Evolutionary conservation across 2,888 invertebrate species (phyloP).

Genomic region (Formica aserva): DNA sequence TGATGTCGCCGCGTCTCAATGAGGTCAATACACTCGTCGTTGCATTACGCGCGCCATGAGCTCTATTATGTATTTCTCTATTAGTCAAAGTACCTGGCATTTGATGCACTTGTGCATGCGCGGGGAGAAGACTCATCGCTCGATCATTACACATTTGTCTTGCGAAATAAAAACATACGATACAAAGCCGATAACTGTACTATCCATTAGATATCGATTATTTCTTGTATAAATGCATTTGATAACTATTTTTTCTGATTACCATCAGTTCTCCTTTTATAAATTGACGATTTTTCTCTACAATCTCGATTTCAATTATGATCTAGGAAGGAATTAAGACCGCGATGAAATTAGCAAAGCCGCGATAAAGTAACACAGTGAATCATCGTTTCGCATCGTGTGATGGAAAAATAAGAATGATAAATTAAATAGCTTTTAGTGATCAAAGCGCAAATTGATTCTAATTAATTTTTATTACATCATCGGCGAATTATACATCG

Average conservation of each 20-base stretch:
- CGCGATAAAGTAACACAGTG: background rate
- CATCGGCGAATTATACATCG: background rate
- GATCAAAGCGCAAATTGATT: background rate
- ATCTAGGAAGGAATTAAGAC: background rate
- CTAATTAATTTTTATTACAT: background rate
- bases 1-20: slow-evolving; percentile 57
- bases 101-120: slow-evolving; percentile 21
- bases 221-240: background rate
- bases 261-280: background rate
- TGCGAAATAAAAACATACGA: background rate
- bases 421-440: background rate
- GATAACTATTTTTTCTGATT: background rate
- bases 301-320: background rate
- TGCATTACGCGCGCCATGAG: slow-evolving; percentile 62
- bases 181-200: background rate
- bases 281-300: background rate
- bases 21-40: slow-evolving; percentile 78
- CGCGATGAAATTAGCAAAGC: background rate
- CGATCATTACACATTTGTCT: background rate
- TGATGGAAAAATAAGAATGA: background rate
- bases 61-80: slow-evolving; percentile 67
- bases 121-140: background rate
- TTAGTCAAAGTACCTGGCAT: slow-evolving; percentile 30
- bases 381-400: background rate
- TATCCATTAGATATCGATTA: background rate